Evolutionary conservation across 1,140 invertebrate species (phyloP).

Genomic region (Heliconius hewitsoni): DNA sequence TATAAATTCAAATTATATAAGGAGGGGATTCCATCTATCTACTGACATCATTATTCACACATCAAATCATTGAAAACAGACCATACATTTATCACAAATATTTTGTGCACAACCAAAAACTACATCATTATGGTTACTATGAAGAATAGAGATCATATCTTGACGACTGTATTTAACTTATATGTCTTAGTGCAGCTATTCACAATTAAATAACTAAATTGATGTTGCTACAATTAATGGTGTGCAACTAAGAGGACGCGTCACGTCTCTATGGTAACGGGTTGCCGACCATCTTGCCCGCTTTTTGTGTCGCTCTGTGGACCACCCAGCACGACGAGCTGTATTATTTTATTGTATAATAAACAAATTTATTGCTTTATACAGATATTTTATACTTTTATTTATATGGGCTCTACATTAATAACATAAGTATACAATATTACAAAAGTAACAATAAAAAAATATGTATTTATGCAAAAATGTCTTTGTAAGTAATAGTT

Average conservation of each 20-base stretch:
- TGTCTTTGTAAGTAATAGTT: too few relatives aligned
- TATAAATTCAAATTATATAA: too few relatives aligned
- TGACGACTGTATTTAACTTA: background rate
- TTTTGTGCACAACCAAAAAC: too few relatives aligned
- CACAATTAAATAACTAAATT: conserved; percentile 10
- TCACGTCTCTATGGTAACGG: conserved; percentile 60
- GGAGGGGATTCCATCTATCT: too few relatives aligned
- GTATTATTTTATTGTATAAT: conserved; percentile 81
- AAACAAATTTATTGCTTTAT: conserved; percentile 80
- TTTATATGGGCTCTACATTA: conserved; percentile 61
- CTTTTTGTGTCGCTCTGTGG: conserved; percentile 61
- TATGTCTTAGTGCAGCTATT: background rate
- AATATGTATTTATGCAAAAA: too few relatives aligned
- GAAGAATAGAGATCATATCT: background rate
- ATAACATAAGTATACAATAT: background rate
- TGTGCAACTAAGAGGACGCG: conserved; percentile 28
- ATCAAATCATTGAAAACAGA: too few relatives aligned
- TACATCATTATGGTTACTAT: background rate
- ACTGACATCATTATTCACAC: too few relatives aligned
- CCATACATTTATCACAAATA: too few relatives aligned
- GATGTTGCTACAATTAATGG: conserved; percentile 17
- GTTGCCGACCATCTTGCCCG: conserved; percentile 57
- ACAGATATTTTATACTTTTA: conserved; percentile 78
- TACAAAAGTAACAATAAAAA: background rate
- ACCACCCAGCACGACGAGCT: conserved; percentile 74